A percentile compares a stretch with the other conserved stretches of the same genome.
Conservation (phyloP, 2,797 vertebrate species). For the Diplodus puntazzo region DNA sequence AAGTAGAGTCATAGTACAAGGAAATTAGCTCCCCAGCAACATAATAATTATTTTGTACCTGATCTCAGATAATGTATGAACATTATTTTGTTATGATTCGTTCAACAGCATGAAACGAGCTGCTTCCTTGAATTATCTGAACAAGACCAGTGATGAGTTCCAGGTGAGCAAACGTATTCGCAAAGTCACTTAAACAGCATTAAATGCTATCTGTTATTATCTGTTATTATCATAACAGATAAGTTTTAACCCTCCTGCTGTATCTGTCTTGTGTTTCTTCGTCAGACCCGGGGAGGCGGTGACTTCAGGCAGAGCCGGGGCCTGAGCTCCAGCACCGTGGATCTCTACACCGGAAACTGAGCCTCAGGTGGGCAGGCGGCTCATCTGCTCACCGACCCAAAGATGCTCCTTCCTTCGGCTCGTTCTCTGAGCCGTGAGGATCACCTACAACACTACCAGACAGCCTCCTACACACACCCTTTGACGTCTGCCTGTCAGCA, state of each 20-base stretch:
- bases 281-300: slow-evolving; percentile 83
- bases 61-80: not conserved
- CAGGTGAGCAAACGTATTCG: slow-evolving; percentile 85
- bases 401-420: slow-evolving; percentile 35
- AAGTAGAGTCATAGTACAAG: too few species aligned
- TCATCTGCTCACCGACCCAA: slow-evolving; percentile 32
- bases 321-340: slow-evolving; percentile 93
- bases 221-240: too few species aligned
- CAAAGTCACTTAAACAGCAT: not conserved
- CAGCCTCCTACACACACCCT: not conserved
- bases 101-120: slow-evolving; percentile 94
- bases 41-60: not conserved
- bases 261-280: not conserved
- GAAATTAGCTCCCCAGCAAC: not conserved
- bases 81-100: slow-evolving; percentile 1
- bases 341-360: slow-evolving; percentile 91
- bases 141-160: slow-evolving; percentile 91
- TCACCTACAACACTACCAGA: slow-evolving; percentile 40
- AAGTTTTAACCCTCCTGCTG: not conserved
- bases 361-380: not conserved
- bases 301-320: slow-evolving; percentile 86
- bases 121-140: slow-evolving; percentile 94
- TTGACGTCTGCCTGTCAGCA: not conserved
- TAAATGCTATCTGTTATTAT: too few species aligned
- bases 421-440: slow-evolving; percentile 8